Conservation (phyloP, 2,888 invertebrate genomes). For the Leucozona laternaria region DNA sequence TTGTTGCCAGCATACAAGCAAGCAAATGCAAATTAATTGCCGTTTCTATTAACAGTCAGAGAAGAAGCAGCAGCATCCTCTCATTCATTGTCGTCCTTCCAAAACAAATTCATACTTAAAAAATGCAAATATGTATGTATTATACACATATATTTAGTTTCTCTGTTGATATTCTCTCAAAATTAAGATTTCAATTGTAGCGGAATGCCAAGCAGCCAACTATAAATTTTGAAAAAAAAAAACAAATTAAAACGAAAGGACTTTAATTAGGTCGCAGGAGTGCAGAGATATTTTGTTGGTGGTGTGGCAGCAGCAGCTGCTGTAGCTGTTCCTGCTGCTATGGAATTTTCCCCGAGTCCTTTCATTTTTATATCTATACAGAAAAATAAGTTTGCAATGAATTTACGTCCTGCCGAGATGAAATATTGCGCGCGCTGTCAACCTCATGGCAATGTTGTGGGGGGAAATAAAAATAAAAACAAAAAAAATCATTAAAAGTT, state of each 20-base stretch:
- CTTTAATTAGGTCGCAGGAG: slow-evolving; percentile 44
- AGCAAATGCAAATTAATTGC: slow-evolving; percentile 14
- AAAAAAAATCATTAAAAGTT: slow-evolving; percentile 23
- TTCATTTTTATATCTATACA: not conserved
- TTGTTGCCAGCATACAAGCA: slow-evolving; percentile 3
- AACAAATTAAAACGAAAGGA: slow-evolving; percentile 38
- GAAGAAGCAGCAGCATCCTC: not conserved
- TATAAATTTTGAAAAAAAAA: slow-evolving; percentile 40
- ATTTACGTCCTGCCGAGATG: slow-evolving; percentile 65
- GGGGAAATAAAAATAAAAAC: not conserved
- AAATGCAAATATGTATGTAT: slow-evolving; percentile 28
- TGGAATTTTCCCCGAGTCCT: not conserved
- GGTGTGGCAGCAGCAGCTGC: slow-evolving; percentile 13
- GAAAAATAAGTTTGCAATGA: slow-evolving; percentile 41
- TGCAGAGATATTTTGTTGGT: slow-evolving; percentile 29
- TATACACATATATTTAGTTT: slow-evolving; percentile 21
- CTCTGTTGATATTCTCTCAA: slow-evolving; percentile 40
- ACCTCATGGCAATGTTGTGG: slow-evolving; percentile 15
- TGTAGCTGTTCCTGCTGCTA: slow-evolving; percentile 26
- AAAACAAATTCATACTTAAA: slow-evolving; percentile 39
- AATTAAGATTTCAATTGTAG: slow-evolving; percentile 62
- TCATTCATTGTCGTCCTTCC: slow-evolving; percentile 18
- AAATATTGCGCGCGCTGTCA: slow-evolving; percentile 33
- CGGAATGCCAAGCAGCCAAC: slow-evolving; percentile 55
- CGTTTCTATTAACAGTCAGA: not conserved